Percentiles rank a stretch among this genome's conserved stretches.
phyloP scores from a whole-genome alignment of 2,888 invertebrate species.

The Ornithoptera priamus region DNA sequence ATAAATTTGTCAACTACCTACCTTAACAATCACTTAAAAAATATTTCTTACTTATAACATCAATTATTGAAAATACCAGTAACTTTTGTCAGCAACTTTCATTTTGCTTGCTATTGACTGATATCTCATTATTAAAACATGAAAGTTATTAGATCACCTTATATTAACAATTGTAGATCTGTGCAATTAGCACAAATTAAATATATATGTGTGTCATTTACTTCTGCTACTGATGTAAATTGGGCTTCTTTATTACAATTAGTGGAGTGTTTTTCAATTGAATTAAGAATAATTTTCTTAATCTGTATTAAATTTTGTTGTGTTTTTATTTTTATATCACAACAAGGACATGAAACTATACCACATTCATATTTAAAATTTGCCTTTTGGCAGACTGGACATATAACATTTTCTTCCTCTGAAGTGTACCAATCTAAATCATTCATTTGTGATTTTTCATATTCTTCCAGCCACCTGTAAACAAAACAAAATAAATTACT shows the following conservation, averaged over 20 bases:
- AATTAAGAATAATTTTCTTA: constrained; percentile 47
- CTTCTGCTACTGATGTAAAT: constrained; percentile 56
- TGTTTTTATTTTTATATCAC: constrained; percentile 56
- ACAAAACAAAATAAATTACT: not conserved
- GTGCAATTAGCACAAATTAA: constrained; percentile 62
- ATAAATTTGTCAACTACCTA: too few relatives aligned
- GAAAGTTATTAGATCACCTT: constrained; percentile 21
- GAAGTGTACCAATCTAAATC: constrained; percentile 64
- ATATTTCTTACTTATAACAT: too few relatives aligned
- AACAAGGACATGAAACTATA: constrained; percentile 53
- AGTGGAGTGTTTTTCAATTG: constrained; percentile 55
- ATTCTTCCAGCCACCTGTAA: constrained; percentile 65
- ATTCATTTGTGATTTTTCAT: constrained; percentile 63
- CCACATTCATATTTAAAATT: constrained; percentile 48
- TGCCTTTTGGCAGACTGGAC: constrained; percentile 74
- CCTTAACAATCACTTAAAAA: too few relatives aligned
- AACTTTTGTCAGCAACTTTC: too few relatives aligned
- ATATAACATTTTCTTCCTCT: constrained; percentile 66
- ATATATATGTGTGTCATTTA: constrained; percentile 60
- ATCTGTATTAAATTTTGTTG: constrained; percentile 50
- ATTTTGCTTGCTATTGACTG: not conserved
- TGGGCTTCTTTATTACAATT: constrained; percentile 52
- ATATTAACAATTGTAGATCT: constrained; percentile 58
- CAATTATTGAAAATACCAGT: too few relatives aligned
- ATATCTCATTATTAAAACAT: not conserved